A percentile compares a stretch with the other conserved stretches of the same genome.
These are phyloP conservation scores for Dasypolia templi DNA, from an alignment of 2,888 invertebrate species.

Conservation along the genomic window DNA sequence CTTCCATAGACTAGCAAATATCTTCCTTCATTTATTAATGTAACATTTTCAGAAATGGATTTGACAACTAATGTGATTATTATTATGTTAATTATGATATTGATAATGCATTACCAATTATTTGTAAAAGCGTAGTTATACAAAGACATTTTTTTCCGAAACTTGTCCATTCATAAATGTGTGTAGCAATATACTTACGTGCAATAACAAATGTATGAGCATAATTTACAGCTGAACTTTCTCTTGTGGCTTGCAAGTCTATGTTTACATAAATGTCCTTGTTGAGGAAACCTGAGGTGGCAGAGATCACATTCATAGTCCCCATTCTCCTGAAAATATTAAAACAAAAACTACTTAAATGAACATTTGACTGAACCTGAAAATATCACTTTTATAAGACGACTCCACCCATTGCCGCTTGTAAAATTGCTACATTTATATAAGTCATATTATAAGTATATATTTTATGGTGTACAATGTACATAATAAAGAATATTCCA, in stretches of 20 bases:
- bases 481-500: neutral
- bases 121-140: neutral
- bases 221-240: conserved; percentile 73
- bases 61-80: too few species aligned
- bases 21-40: too few species aligned
- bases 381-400: neutral
- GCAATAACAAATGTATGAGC: conserved; percentile 72
- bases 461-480: neutral
- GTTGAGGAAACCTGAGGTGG: conserved; percentile 67
- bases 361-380: neutral
- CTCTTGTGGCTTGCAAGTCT: conserved; percentile 68
- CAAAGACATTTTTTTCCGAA: neutral
- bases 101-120: neutral
- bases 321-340: conserved; percentile 67
- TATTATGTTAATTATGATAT: too few species aligned
- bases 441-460: too few species aligned
- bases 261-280: conserved; percentile 68
- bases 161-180: neutral
- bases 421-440: neutral
- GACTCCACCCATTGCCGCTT: neutral
- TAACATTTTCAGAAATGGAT: too few species aligned
- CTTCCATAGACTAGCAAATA: too few species aligned
- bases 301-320: conserved; percentile 71
- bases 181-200: conserved; percentile 66
- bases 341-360: neutral